Evolutionary conservation across 1,140 invertebrate genomes (phyloP).

Genomic region (Zaprionus kolodkinae): DNA sequence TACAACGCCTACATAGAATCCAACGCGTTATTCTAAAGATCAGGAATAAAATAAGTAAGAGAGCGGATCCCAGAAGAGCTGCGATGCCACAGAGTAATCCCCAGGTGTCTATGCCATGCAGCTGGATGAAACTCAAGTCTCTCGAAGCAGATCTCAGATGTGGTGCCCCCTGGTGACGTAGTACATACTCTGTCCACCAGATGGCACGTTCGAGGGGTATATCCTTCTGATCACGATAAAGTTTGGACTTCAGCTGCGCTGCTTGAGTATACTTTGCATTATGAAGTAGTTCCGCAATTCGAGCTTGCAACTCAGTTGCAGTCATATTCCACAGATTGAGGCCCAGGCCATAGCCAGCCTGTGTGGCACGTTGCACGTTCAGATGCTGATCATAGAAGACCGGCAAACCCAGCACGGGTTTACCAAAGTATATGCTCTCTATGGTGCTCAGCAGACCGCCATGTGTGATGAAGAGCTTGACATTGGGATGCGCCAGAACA

Average conservation of each 20-base stretch:
- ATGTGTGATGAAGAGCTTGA: conserved; percentile 89
- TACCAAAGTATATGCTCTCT: conserved; percentile 89
- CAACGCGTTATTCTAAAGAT: conserved; percentile 21
- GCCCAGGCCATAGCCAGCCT: conserved; percentile 85
- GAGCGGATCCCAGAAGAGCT: background rate
- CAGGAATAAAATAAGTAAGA: conserved; percentile 13
- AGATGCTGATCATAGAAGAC: conserved; percentile 87
- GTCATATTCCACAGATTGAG: conserved; percentile 46
- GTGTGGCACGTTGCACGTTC: conserved; percentile 85
- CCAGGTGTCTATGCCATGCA: conserved; percentile 85
- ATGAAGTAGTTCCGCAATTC: conserved; percentile 46
- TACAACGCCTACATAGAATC: conserved; percentile 65
- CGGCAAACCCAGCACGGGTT: conserved; percentile 90
- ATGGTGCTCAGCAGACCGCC: conserved; percentile 89
- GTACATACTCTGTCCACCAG: conserved; percentile 90
- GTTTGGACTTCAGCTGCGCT: conserved; percentile 49
- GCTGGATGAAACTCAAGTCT: conserved; percentile 79
- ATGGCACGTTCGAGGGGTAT: conserved; percentile 88
- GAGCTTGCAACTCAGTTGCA: conserved; percentile 25
- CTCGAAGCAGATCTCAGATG: conserved; percentile 62
- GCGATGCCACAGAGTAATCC: conserved; percentile 29
- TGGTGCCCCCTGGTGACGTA: conserved; percentile 84
- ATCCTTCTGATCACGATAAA: conserved; percentile 86
- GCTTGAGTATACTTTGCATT: conserved; percentile 52
- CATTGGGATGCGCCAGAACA: conserved; percentile 89